phyloP scores from a whole-genome alignment of 2,113 vertebrate species.

The Pygoscelis adeliae region DNA sequence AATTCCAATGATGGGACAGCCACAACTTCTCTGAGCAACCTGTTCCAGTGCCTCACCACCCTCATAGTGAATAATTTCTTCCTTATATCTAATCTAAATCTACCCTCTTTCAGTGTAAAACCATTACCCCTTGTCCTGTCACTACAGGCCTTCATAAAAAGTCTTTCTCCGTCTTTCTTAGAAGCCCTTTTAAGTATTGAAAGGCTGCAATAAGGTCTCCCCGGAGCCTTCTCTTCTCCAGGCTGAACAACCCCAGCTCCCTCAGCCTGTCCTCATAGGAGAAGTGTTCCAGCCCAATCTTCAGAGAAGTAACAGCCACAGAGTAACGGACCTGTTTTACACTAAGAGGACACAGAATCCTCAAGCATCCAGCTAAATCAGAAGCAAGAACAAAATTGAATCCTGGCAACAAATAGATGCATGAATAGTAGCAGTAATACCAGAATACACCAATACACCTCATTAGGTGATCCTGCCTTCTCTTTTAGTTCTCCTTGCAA shows the following conservation, averaged over 20 bases:
- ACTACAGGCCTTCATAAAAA: neutral
- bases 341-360: neutral
- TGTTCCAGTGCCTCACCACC: neutral
- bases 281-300: neutral
- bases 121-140: neutral
- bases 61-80: neutral
- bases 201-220: neutral
- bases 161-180: neutral
- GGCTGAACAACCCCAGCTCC: neutral
- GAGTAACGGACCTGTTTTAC: neutral
- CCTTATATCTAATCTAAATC: neutral
- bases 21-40: neutral
- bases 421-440: neutral
- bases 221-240: neutral
- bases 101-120: neutral
- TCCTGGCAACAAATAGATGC: neutral
- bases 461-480: neutral
- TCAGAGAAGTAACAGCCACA: neutral
- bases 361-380: neutral
- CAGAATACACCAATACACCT: neutral
- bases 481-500: neutral
- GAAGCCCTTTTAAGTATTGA: neutral
- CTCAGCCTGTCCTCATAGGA: neutral
- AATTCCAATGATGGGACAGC: fast-evolving
- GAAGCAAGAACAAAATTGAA: neutral